phyloP scores from a whole-genome alignment of 1,140 invertebrate genomes.

The Ostrea denselamellosa region DNA sequence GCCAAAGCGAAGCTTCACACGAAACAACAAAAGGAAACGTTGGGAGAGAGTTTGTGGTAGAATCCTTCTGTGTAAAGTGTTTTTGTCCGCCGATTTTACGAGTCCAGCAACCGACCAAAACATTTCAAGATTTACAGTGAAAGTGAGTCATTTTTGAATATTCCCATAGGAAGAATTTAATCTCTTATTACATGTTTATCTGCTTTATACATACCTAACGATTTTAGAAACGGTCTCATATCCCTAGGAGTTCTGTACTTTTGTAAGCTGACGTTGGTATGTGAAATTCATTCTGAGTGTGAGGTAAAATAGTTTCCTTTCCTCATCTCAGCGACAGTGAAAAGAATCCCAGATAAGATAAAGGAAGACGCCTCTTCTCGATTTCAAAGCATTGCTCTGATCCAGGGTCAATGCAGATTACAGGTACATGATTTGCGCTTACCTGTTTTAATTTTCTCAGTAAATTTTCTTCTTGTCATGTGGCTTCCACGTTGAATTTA shows the following conservation, averaged over 20 bases:
- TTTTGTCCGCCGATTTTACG: neutral
- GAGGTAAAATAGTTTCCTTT: conserved; percentile 5
- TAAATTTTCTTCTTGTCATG: conserved; percentile 21
- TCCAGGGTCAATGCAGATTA: neutral
- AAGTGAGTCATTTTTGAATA: neutral
- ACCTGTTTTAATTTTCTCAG: conserved; percentile 27
- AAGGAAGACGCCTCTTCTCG: neutral
- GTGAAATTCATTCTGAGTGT: neutral
- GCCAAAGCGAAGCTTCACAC: neutral
- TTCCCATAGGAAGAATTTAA: neutral
- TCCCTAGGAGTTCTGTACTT: neutral
- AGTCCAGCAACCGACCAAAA: neutral
- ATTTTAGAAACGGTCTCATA: neutral
- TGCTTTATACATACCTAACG: neutral
- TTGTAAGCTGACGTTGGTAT: neutral
- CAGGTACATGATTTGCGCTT: conserved; percentile 13
- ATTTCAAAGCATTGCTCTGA: conserved; percentile 18
- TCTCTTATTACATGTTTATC: neutral
- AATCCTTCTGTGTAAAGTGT: neutral
- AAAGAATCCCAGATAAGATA: conserved; percentile 19
- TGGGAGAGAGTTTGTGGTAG: neutral
- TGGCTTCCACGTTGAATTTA: conserved; percentile 37
- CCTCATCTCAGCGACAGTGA: neutral
- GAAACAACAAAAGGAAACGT: neutral
- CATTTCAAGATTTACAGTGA: conserved; percentile 15